Conservation (phyloP, 2,113 vertebrate species). For the Tretioscincus oriximinensis region DNA sequence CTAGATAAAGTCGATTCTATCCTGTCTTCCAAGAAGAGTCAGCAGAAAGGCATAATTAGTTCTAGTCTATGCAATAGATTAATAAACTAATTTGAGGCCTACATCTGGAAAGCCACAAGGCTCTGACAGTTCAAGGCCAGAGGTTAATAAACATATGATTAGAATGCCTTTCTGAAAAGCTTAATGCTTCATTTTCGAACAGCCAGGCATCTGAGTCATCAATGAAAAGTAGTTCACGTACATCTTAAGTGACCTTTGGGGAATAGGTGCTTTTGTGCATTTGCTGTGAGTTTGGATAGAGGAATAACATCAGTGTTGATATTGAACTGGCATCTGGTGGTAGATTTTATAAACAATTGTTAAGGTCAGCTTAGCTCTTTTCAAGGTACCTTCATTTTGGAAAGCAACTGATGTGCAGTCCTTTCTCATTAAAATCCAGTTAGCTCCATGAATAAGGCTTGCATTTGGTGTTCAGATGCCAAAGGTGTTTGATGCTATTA, state of each 20-base stretch:
- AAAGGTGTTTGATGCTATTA: conserved; percentile 20
- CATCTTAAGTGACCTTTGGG: no score
- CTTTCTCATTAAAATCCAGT: conserved; percentile 43
- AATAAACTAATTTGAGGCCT: conserved; percentile 34
- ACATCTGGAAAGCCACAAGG: conserved; percentile 17
- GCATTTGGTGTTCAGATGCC: conserved; percentile 35
- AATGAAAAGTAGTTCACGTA: conserved; percentile 27
- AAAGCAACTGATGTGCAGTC: conserved; percentile 11
- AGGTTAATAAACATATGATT: conserved; percentile 48
- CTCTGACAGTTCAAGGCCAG: conserved; percentile 31
- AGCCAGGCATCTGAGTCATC: conserved; percentile 19
- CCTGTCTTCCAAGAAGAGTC: conserved; percentile 32
- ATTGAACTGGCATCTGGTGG: conserved; percentile 14
- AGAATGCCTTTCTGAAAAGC: conserved; percentile 22
- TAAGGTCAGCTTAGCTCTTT: conserved; percentile 26
- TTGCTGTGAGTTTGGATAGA: neutral
- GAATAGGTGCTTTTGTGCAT: no score
- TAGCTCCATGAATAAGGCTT: conserved; percentile 35
- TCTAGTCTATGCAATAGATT: conserved; percentile 28
- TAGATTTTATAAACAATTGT: conserved; percentile 18
- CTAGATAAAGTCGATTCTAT: conserved; percentile 36
- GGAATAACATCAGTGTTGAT: conserved; percentile 28
- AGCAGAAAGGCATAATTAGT: conserved; percentile 37
- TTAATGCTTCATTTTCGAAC: conserved; percentile 27
- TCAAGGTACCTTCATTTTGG: conserved; percentile 33